A percentile compares a stretch with the other conserved stretches of the same genome.
Evolutionary conservation across 2,888 invertebrate genomes (phyloP).

Genomic region (Autographa gamma): DNA sequence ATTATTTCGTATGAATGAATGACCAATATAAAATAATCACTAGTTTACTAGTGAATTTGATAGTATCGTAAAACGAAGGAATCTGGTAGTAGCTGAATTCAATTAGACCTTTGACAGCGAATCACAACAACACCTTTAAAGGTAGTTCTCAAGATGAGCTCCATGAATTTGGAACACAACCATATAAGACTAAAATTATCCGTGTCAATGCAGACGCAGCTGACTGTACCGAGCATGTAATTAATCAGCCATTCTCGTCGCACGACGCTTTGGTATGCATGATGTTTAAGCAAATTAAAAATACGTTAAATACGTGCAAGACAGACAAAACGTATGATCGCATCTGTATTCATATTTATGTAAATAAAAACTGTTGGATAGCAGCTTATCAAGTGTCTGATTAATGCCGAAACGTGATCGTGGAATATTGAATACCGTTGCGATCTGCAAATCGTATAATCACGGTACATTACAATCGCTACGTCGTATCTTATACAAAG

Average conservation of each 20-base stretch:
- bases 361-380: slow-evolving; percentile 47
- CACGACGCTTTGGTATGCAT: slow-evolving; percentile 47
- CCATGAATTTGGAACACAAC: slow-evolving; percentile 29
- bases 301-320: slow-evolving; percentile 57
- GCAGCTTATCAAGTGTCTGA: slow-evolving; percentile 40
- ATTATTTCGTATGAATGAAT: neutral
- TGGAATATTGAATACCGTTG: slow-evolving; percentile 43
- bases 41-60: neutral
- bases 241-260: slow-evolving; percentile 60
- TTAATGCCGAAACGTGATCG: slow-evolving; percentile 52
- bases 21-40: neutral
- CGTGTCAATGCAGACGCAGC: slow-evolving; percentile 37
- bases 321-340: slow-evolving; percentile 58
- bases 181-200: slow-evolving; percentile 38
- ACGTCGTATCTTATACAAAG: slow-evolving; percentile 4
- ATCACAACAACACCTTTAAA: slow-evolving; percentile 36
- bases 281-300: slow-evolving; percentile 63
- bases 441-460: slow-evolving; percentile 36
- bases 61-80: neutral
- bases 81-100: neutral
- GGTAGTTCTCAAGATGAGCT: slow-evolving; percentile 43
- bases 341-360: slow-evolving; percentile 49
- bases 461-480: slow-evolving; percentile 22
- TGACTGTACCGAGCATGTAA: slow-evolving; percentile 53
- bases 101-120: slow-evolving; percentile 5